Base-by-base conservation (phyloP, 2,113 vertebrate species). In the Rhagologus leucostigma region DNA sequence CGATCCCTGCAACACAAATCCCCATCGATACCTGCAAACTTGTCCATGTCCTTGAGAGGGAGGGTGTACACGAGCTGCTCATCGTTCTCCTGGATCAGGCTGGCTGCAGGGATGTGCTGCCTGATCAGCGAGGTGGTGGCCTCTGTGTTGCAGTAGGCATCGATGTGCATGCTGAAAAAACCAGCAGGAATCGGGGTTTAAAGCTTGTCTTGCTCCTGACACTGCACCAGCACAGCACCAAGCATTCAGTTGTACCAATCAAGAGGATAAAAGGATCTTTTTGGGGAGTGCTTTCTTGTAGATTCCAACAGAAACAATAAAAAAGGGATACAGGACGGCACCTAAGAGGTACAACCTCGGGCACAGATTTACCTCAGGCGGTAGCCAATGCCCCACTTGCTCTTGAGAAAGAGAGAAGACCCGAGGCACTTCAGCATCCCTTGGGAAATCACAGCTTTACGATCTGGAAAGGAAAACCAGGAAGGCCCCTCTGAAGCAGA, bases 391-490 rank as follows among this genome's bases (percentile, higher is more conserved):
- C 99, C 99, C 98, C 99, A 99, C 95, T 99, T 99, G 94, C 98
- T 99, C 96, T 99, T 99, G 30, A 99, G 98, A n/a, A 99, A 99
- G 59, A 99, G 97, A 17, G 99, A 99, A 7, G 99, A 99, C 47
- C 99, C 99, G 2, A 99, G 98, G 94, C 99, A 99, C 69, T 99
- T 99, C 39, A 99, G 95, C 95, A 98, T 99, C 50, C 99, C 99
- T 59, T 99, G 99, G 67, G 99, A 99, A 95, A 99, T 99, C 96
- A 99, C 99, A 19, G 99, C 99, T 96, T 99, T 99, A 8, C 99
- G 98, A 96, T 99, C 99, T 99, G 82, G 23, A 96, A 67, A 95
- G 7, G 76, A 21, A 22, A 86, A 80, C 21, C 55, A 82, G 59
- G 10, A 50, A 23, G 9, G 22, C 13, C 16, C 33, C 24, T 33